Conservation (phyloP, 2,888 invertebrate species). For the Oscheius sp. region DNA sequence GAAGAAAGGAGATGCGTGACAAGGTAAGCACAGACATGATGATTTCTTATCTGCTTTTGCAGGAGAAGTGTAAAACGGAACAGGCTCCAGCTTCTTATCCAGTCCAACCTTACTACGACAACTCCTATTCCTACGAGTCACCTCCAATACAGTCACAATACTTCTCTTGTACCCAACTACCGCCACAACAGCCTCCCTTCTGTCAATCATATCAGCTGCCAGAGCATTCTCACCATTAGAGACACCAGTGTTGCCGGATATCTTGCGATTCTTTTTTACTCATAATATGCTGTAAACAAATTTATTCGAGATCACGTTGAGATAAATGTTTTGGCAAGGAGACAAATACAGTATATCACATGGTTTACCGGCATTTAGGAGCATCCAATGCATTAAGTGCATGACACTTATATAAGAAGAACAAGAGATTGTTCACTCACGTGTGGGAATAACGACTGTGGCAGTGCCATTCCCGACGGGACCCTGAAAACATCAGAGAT, state of each 20-base stretch:
- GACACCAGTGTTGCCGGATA: not conserved
- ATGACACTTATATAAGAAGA: conserved; percentile 17
- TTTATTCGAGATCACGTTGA: conserved; percentile 19
- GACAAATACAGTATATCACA: conserved; percentile 1
- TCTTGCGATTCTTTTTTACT: not conserved
- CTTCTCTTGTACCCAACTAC: conserved; percentile 16
- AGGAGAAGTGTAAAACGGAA: conserved; percentile 17
- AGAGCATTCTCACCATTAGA: not conserved
- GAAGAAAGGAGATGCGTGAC: conserved; percentile 51
- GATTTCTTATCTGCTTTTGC: not conserved
- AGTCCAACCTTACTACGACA: conserved; percentile 13
- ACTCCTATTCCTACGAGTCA: not conserved
- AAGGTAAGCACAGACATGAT: conserved; percentile 23
- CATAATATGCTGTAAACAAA: too few species aligned
- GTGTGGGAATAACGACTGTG: not conserved
- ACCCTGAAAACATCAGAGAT: conserved; percentile 15
- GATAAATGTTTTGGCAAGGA: conserved; percentile 8
- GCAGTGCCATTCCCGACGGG: conserved; percentile 19
- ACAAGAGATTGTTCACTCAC: not conserved
- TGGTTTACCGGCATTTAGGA: conserved; percentile 15
- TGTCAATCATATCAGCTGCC: conserved; percentile 9
- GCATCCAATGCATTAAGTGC: conserved; percentile 9
- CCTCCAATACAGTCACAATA: conserved; percentile 1
- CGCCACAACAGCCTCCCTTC: conserved; percentile 10
- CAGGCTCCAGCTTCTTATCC: not conserved